Evolutionary conservation across 2,797 vertebrate genomes (phyloP).

Genomic region (Pachyuromys duprasi): DNA sequence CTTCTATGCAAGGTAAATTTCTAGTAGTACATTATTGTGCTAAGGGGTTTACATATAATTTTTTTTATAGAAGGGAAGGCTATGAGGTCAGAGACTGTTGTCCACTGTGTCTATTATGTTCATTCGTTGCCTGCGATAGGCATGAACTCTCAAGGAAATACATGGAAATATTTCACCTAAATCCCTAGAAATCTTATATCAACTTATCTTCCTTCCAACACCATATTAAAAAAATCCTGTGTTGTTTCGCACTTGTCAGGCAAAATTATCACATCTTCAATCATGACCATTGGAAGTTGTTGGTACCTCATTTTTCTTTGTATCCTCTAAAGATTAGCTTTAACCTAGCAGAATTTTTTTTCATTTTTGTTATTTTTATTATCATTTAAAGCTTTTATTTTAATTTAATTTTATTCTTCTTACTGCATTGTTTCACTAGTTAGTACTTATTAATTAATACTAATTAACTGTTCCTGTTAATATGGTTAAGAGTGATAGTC

Average conservation of each 20-base stretch:
- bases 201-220: neutral
- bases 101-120: neutral
- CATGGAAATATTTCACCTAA: neutral
- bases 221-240: neutral
- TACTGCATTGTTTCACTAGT: neutral
- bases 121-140: neutral
- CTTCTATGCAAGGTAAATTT: slow-evolving; percentile 27
- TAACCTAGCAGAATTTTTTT: neutral
- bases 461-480: neutral
- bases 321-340: neutral
- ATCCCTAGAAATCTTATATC: neutral
- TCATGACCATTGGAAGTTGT: neutral
- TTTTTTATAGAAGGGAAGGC: neutral
- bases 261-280: neutral
- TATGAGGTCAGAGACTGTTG: neutral
- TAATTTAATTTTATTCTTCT: neutral
- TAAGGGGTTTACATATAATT: neutral
- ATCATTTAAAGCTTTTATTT: neutral
- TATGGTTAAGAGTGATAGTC: neutral
- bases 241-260: neutral
- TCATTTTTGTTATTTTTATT: neutral
- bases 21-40: neutral
- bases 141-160: slow-evolving; percentile 5
- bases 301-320: neutral
- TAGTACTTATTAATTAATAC: neutral